Base-by-base conservation (phyloP, 1,140 invertebrate genomes). In the Akabosia matsudoensis region DNA sequence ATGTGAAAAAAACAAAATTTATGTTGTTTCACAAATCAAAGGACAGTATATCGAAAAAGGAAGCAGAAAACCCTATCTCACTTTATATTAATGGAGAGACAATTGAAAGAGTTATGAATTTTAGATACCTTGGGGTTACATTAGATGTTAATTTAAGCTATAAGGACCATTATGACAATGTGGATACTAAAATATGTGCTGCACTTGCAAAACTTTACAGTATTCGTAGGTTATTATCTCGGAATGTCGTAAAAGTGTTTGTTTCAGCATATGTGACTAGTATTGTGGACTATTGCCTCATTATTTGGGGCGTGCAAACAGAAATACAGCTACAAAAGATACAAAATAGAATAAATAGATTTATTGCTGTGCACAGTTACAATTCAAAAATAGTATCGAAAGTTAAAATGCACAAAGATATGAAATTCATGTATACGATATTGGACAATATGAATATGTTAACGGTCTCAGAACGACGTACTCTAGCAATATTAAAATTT, bases 261-360 rank as follows among this genome's bases (percentile, higher is more conserved):
- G 4, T 56, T 13, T 7, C 54, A n/a, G 22, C 10, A n/a, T 56
- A 56, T 24, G 54, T 56, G 24, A 3, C 22, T 56, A 56, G 54
- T 56, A 56, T 56, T 16, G 3, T 24, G 14, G 54, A 56, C 54
- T 56, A 16, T 56, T 56, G 54, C 22, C 3, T 56, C 4, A 56
- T 56, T 16, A 22, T 56, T 13, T 56, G 54, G 54, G 24, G 26
- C 28, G 28, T 28, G 1, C 30, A 30, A 2, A 22, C 7, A 4
- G 28, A 67, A 30, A 30, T 30, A 7, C 26, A 30, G n/a, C 61
- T 67, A 30, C 13, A 30, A 2, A 67, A 67, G n/a, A 7, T 67
- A 7, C 61, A 67, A 30, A 67, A 30, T 30, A 67, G 30, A 67
- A 67, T 67, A 7, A 67, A 28, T 31, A 67, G 61, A n/a, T 67